Evolutionary conservation across 2,113 vertebrate genomes (phyloP), one percentile per base, ranked within the genome.

Genomic region (Heloderma charlesbogerti): DNA sequence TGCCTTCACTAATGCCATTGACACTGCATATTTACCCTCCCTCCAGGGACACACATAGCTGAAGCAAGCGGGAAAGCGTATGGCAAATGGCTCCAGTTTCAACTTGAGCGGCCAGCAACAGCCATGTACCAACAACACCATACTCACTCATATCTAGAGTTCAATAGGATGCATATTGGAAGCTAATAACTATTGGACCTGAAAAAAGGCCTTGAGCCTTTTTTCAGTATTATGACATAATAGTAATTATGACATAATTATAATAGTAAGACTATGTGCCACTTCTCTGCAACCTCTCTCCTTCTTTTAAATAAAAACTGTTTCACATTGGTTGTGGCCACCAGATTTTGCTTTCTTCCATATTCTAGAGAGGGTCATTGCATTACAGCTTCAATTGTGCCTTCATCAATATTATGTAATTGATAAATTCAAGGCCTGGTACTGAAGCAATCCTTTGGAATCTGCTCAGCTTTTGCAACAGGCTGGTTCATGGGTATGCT

Each of bases 381-480:
- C 67, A 6, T 92, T 90, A 88, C 25, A 2, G 8, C 1, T 0
- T 48, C 88, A 67, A 57, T 91, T 88, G 18, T 93, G 94, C 93
- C 90, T 95, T 92, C 48, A 81, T 8, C 4, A 74, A 2, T 60
- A 25, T 0, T 0, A 83, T 83, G 79, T 66, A 72, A 16, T 9
- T 91, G 94, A 90, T 87, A 77, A 63, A 88, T 92, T 92, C 88
- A 93, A 94, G 91, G n/a, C 8, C 89, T 94, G 93, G 83, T 88
- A 63, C 60, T 84, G 15, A 80, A 79, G 31, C 48, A 87, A 67
- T 31, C 75, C 77, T 88, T 95, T 88, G 89, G 92, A 93, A 95
- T 79, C 91, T 80, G 60, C 0, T n/a, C 81, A 80, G 89, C 43
- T 43, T n/a, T 89, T n/a, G 51, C 83, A 91, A 87, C 31, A 7